Evolutionary conservation across 1,140 invertebrate genomes (phyloP).

Genomic region (Diachasmimorpha longicaudata): DNA sequence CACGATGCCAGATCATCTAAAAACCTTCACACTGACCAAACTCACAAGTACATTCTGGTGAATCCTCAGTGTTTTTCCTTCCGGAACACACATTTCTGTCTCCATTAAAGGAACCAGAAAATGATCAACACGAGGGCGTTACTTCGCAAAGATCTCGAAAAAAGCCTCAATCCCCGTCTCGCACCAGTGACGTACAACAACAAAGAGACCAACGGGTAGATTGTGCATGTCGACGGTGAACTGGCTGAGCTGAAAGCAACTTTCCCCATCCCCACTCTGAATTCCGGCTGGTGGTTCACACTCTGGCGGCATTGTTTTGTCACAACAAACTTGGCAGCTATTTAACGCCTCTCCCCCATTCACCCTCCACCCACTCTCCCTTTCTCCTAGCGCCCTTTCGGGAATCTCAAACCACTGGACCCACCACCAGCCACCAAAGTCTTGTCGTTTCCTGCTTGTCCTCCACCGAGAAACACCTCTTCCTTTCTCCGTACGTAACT

Average conservation of each 20-base stretch:
- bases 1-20: no score
- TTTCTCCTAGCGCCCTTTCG: conserved; percentile 8
- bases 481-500: background rate
- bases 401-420: conserved; percentile 11
- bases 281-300: conserved; percentile 46
- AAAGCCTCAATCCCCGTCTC: conserved; percentile 18
- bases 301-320: conserved; percentile 55
- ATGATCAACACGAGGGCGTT: background rate
- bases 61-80: no score
- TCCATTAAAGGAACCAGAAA: background rate
- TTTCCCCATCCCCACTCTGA: conserved; percentile 30
- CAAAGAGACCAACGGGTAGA: conserved; percentile 14
- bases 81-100: no score
- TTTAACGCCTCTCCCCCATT: conserved; percentile 50
- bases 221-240: conserved; percentile 23
- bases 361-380: background rate
- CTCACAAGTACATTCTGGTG: no score
- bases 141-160: background rate
- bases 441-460: conserved; percentile 30
- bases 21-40: no score
- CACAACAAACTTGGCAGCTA: conserved; percentile 55
- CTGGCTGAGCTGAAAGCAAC: conserved; percentile 35
- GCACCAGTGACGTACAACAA: background rate
- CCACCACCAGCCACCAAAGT: conserved; percentile 9
- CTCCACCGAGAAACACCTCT: background rate